Base-by-base conservation (phyloP, 2,888 invertebrate species). In the Ceratothoa steindachneri region DNA sequence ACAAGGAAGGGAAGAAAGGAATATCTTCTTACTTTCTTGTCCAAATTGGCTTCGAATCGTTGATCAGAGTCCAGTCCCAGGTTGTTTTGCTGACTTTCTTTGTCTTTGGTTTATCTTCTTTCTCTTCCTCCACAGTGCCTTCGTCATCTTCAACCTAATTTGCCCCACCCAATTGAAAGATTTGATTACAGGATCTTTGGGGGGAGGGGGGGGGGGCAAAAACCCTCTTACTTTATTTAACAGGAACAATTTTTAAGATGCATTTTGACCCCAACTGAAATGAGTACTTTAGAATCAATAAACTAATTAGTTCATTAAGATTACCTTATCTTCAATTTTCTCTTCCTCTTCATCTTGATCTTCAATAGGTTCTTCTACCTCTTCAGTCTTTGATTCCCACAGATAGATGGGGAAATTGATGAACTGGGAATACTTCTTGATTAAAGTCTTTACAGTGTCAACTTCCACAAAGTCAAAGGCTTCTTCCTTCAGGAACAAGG, bases 41-140 rank as follows among this genome's bases (percentile, higher is more conserved):
- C 99, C 99, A 99, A 84, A 99, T 94, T 22, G 99, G 99, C 87
- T 99, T 99, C 83, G 93, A 93, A 83, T 95, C 93, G 85, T 99
- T 99, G 84, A 98, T 72, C 52, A 95, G 86, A 84, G 93, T 92
- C 98, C 98, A 99, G 84, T 99, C 97, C 95, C 97, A 98, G 29
- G 95, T 89, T 0, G 98, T 99, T 85, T 97, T 97, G 80, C 95
- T 92, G 0, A 95, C 90, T 82, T 89, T 92, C 83, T 94, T 95
- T 24, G 92, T 93, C 85, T 93, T 93, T 53, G 91, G 89, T 83
- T 90, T 89, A n/a, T 84, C 82, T 67, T 85, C 83, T 73, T 88
- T 87, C 74, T 90, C 89, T 55, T 89, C 88, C 74, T 84, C 84
- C 9, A 82, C 83, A 75, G 82, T 80, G 19, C 69, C 82, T 19